Evolutionary conservation across 2,797 vertebrate species (phyloP).

Genomic region (Buphagus erythrorhynchus): DNA sequence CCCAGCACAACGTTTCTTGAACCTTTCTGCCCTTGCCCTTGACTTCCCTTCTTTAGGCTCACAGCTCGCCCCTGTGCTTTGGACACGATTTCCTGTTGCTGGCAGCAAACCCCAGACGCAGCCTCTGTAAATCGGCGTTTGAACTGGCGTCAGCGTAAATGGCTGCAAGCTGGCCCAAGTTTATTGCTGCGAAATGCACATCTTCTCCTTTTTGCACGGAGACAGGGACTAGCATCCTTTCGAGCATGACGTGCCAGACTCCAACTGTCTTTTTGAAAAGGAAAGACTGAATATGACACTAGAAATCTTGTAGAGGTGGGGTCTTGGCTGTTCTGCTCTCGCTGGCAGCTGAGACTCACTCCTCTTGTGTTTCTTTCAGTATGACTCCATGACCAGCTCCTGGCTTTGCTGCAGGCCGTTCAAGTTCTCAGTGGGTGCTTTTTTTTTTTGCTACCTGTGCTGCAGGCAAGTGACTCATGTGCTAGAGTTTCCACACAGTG

Average conservation of each 20-base stretch:
- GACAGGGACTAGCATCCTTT: not conserved
- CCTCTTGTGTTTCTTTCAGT: not conserved
- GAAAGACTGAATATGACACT: not conserved
- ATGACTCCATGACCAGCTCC: not conserved
- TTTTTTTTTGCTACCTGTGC: not conserved
- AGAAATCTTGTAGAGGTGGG: not conserved
- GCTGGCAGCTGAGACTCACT: not conserved
- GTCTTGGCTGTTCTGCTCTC: not conserved
- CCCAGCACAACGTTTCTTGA: rapidly evolving
- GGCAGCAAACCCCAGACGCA: not conserved
- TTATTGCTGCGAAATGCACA: not conserved
- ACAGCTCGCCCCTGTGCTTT: not conserved
- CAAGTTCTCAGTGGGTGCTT: not conserved
- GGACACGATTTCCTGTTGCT: not conserved
- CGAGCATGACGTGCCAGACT: not conserved
- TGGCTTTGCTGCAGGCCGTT: not conserved
- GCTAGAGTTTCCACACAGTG: not conserved
- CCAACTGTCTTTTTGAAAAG: not conserved
- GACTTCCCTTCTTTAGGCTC: not conserved
- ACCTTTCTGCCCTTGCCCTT: not conserved
- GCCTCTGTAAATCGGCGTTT: not conserved
- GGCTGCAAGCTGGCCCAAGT: not conserved
- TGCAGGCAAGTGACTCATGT: not conserved
- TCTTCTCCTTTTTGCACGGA: not conserved
- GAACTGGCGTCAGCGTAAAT: not conserved